A percentile compares a stretch with the other conserved stretches of the same genome.
These are phyloP conservation scores for Apocrypta bakeri DNA, from an alignment of 1,140 invertebrate species.

Conservation along the genomic window DNA sequence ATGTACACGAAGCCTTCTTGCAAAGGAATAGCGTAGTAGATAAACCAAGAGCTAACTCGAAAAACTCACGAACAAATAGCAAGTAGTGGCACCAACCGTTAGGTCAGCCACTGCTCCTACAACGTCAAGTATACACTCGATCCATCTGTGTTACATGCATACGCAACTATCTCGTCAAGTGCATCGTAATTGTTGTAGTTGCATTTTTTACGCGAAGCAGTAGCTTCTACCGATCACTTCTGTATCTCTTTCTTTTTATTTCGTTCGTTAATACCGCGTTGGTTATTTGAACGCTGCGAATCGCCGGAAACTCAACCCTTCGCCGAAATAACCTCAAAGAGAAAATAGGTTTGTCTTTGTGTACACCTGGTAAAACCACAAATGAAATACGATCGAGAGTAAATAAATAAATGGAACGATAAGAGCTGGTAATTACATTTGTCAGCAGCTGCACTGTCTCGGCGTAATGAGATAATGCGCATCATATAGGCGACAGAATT, in stretches of 20 bases:
- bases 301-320: too few species aligned
- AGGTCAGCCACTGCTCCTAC: neutral
- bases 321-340: too few species aligned
- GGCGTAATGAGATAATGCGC: neutral
- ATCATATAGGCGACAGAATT: neutral
- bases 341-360: too few species aligned
- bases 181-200: neutral
- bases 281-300: neutral
- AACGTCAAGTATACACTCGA: too few species aligned
- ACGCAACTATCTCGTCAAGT: neutral
- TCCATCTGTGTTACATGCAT: too few species aligned
- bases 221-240: neutral
- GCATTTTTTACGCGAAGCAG: constrained; percentile 1
- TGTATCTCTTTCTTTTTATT: too few species aligned
- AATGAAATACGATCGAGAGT: too few species aligned
- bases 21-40: neutral
- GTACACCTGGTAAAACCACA: too few species aligned
- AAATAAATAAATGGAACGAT: too few species aligned
- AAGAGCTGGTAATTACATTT: too few species aligned
- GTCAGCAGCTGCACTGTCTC: too few species aligned
- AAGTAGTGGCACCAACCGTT: constrained; percentile 15
- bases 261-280: too few species aligned
- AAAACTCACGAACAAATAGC: neutral
- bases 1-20: neutral
- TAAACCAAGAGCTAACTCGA: neutral